A percentile compares a stretch with the other conserved stretches of the same genome.
Conservation (phyloP, 2,797 vertebrate species). For the Typhlichthys eigenmanni region DNA sequence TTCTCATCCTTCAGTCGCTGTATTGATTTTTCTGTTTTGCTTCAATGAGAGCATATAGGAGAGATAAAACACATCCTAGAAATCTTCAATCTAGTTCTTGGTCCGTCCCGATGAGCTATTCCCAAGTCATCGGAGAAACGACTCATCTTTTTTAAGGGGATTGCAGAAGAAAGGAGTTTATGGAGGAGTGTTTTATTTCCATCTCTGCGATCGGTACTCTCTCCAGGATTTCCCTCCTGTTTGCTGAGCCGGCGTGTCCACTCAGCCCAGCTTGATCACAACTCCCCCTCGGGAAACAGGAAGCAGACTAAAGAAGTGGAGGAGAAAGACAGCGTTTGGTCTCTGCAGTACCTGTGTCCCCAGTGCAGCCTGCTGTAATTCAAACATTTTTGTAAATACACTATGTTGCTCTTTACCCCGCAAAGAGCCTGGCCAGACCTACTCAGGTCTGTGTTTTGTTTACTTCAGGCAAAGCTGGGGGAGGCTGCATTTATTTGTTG, state of each 20-base stretch:
- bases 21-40: slow-evolving; percentile 60
- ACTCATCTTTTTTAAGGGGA: slow-evolving; percentile 58
- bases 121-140: slow-evolving; percentile 60
- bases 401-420: slow-evolving; percentile 56
- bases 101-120: slow-evolving; percentile 65
- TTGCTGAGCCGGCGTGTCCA: slow-evolving; percentile 67
- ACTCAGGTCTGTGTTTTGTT: slow-evolving; percentile 51
- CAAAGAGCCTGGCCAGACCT: slow-evolving; percentile 59
- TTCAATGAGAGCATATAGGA: slow-evolving; percentile 63
- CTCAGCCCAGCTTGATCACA: slow-evolving; percentile 69
- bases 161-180: slow-evolving; percentile 58
- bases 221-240: slow-evolving; percentile 57
- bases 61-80: slow-evolving; percentile 67
- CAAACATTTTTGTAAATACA: slow-evolving; percentile 63
- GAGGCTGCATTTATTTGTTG: slow-evolving; percentile 27
- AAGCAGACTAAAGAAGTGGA: slow-evolving; percentile 3
- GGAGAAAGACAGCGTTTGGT: slow-evolving; percentile 49
- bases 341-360: slow-evolving; percentile 53
- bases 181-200: slow-evolving; percentile 51
- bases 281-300: slow-evolving; percentile 48
- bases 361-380: slow-evolving; percentile 47
- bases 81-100: slow-evolving; percentile 60
- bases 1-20: slow-evolving; percentile 52
- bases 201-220: slow-evolving; percentile 48
- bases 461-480: slow-evolving; percentile 38